Base-by-base conservation (phyloP, 2,888 invertebrate species). In the Thymelicus lineola region DNA sequence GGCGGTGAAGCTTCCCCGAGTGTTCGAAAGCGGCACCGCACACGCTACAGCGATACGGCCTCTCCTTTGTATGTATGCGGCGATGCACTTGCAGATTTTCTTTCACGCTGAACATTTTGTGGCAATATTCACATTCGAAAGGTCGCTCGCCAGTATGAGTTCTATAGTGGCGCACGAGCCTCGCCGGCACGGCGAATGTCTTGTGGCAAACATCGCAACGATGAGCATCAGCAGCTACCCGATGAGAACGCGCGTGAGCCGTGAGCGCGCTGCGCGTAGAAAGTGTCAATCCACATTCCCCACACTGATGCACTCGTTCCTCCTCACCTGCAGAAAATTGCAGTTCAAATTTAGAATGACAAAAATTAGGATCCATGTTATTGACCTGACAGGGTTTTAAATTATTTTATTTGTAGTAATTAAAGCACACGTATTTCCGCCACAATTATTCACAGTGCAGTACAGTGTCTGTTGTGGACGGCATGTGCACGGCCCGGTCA, bases 141-240 rank as follows among this genome's bases (percentile, higher is more conserved):
- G 98, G 98, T 78, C 98, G 96, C 85, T 98, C 98, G 48, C 98
- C 98, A 35, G 98, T 98, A 85, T 98, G 98, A 10, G 98, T 98
- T 72, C 98, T 95, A 86, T 97, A 98, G 84, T 98, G 98, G 60
- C 98, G 96, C 70, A 95, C 95, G 76, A 98, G 94, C 73, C 98
- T 95, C 66, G 98, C 98, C 36, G 98, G 98, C 65, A 98, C 98
- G 55, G 98, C 97, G 86, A 98, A 98, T 14, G 97, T 97, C 87
- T 98, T 98, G 79, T 97, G 96, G 87, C 98, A 98, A 77, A 97
- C 97, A 89, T 98, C 97, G 90, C 98, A 98, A 75, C 96, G 96
- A 89, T 98, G 98, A 28, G 97, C 97, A 90, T 97, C 97, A 82
- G 89, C 88, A 65, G 89, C 84, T 55, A 84, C 83, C 71, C 90